Conservation (phyloP, 1,140 invertebrate genomes). For the Caenorhabditis inopinata region DNA sequence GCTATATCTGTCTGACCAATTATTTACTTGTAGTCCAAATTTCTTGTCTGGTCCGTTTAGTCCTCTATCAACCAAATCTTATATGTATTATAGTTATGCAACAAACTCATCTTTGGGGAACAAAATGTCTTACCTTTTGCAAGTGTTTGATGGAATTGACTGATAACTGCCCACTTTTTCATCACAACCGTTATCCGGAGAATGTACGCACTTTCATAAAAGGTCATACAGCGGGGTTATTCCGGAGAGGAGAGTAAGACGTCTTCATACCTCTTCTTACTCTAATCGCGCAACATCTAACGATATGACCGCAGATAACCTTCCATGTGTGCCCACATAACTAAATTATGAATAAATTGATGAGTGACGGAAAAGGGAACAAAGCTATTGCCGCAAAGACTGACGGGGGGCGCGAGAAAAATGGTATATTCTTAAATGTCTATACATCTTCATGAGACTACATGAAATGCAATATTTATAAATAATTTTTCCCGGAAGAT, state of each 20-base stretch:
- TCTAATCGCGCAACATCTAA: background rate
- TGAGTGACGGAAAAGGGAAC: slow-evolving; percentile 17
- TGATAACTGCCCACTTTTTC: background rate
- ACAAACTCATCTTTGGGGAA: background rate
- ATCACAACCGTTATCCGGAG: background rate
- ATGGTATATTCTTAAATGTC: no score
- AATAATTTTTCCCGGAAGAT: no score
- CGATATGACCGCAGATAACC: slow-evolving; percentile 20
- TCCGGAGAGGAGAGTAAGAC: background rate
- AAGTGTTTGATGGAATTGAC: slow-evolving; percentile 20
- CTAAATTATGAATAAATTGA: slow-evolving; percentile 14
- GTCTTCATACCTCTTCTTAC: slow-evolving; percentile 27
- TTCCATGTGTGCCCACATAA: slow-evolving; percentile 23
- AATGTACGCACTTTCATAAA: slow-evolving; percentile 14
- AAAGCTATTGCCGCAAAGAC: background rate
- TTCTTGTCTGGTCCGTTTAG: no score
- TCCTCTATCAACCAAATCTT: no score
- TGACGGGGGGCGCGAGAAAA: background rate
- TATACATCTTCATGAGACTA: no score
- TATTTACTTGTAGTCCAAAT: slow-evolving; percentile 1
- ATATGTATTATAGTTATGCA: no score
- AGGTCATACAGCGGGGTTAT: background rate
- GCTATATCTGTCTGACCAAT: background rate
- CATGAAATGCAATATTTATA: no score
- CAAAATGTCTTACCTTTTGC: slow-evolving; percentile 12